Conservation (phyloP, 2,113 vertebrate genomes). For the Rhynchomys soricoides region DNA sequence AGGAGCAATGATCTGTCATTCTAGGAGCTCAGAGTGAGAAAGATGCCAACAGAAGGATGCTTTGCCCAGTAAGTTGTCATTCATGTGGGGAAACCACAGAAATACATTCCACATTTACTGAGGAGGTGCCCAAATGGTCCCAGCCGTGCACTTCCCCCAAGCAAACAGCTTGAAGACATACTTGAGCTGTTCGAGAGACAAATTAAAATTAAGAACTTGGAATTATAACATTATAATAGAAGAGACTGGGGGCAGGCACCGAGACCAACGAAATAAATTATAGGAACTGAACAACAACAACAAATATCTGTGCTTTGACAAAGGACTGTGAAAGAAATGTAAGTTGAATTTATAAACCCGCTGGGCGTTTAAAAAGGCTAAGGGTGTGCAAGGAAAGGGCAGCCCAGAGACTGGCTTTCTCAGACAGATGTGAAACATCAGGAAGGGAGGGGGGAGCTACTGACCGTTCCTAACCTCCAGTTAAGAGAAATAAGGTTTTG, state of each 20-base stretch:
- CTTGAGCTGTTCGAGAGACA: slow-evolving; percentile 51
- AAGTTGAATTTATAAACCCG: slow-evolving; percentile 47
- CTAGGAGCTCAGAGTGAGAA: slow-evolving; percentile 21
- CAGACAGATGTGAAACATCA: background rate
- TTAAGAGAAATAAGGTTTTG: slow-evolving; percentile 38
- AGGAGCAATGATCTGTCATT: background rate
- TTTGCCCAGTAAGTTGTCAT: background rate
- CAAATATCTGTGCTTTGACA: slow-evolving; percentile 1
- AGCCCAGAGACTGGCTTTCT: background rate
- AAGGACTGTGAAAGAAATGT: slow-evolving; percentile 32
- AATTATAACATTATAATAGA: slow-evolving; percentile 56
- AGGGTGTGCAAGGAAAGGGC: background rate
- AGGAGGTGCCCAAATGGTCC: slow-evolving; percentile 37
- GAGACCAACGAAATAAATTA: slow-evolving; percentile 32
- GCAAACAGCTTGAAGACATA: slow-evolving; percentile 59
- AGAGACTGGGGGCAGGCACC: slow-evolving; percentile 30
- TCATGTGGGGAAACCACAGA: slow-evolving; percentile 41
- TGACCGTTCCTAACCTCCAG: slow-evolving; percentile 17
- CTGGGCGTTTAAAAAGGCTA: slow-evolving; percentile 24
- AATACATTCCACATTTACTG: slow-evolving; percentile 27
- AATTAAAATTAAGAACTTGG: slow-evolving; percentile 68
- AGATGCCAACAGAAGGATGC: background rate
- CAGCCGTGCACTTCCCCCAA: slow-evolving; percentile 12
- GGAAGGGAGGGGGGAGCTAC: background rate
- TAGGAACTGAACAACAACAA: slow-evolving; percentile 32